Evolutionary conservation across 2,888 invertebrate species (phyloP).

Genomic region (Yponomeuta plumbellus): DNA sequence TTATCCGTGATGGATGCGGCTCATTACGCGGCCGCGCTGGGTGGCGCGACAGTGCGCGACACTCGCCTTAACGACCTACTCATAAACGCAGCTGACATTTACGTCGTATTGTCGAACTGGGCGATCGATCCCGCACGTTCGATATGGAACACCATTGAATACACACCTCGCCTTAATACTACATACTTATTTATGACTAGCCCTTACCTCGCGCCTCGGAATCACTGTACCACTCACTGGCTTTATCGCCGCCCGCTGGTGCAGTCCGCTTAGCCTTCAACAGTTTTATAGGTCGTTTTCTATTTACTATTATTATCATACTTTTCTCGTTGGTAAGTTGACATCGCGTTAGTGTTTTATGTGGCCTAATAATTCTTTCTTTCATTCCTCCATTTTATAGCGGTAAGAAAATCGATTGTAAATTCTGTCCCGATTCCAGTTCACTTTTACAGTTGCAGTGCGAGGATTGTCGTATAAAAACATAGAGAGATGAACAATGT

Average conservation of each 20-base stretch:
- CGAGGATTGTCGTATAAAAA: background rate
- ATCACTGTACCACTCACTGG: constrained; percentile 37
- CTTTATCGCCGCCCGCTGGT: constrained; percentile 46
- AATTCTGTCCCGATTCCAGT: constrained; percentile 25
- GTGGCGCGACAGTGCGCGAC: constrained; percentile 46
- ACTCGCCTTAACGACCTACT: constrained; percentile 47
- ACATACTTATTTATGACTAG: constrained; percentile 69
- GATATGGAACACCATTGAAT: constrained; percentile 57
- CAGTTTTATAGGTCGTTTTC: constrained; percentile 50
- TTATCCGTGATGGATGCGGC: constrained; percentile 62
- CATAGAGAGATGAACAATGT: constrained; percentile 31
- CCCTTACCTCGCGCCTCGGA: constrained; percentile 42
- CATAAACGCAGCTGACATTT: constrained; percentile 52
- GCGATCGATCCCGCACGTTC: constrained; percentile 50
- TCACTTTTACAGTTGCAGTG: background rate
- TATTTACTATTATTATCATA: constrained; percentile 53
- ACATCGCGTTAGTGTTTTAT: constrained; percentile 53
- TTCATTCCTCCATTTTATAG: constrained; percentile 51
- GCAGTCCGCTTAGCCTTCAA: constrained; percentile 34
- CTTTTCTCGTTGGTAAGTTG: constrained; percentile 44
- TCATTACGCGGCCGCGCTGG: constrained; percentile 59
- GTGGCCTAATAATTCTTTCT: constrained; percentile 53
- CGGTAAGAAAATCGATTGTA: constrained; percentile 27
- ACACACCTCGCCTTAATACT: constrained; percentile 49
- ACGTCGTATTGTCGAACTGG: constrained; percentile 51